phyloP scores from a whole-genome alignment of 2,113 vertebrate genomes.

The Hydropotes inermis region DNA sequence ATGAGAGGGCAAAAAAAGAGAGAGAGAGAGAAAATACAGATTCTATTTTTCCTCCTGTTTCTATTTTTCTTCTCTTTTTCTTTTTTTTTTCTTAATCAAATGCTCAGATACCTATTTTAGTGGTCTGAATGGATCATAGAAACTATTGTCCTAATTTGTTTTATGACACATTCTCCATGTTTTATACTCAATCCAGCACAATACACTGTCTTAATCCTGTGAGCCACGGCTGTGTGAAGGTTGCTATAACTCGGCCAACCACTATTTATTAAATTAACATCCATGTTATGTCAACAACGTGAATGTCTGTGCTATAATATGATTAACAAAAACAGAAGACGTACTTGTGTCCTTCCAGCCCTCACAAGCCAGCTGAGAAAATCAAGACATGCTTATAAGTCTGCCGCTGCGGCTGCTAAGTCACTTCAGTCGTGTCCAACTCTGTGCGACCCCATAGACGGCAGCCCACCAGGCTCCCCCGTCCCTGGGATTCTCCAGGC shows the following conservation, averaged over 20 bases:
- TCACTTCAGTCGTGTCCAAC: no score
- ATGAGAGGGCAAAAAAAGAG: neutral
- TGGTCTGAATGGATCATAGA: neutral
- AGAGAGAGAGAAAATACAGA: neutral
- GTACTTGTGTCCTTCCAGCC: neutral
- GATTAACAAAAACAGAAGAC: neutral
- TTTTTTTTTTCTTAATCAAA: slow-evolving; percentile 48
- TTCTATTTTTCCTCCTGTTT: neutral
- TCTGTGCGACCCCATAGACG: no score
- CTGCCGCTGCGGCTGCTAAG: no score
- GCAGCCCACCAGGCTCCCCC: no score
- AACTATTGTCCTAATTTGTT: slow-evolving; percentile 11
- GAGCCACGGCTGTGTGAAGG: neutral
- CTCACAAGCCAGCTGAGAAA: neutral
- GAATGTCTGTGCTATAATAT: neutral
- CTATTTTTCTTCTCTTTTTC: slow-evolving; percentile 61
- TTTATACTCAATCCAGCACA: neutral
- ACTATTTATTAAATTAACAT: neutral
- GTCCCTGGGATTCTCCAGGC: no score
- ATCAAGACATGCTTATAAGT: neutral
- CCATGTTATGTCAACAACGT: fast-evolving
- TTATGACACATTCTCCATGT: neutral
- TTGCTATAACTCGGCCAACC: neutral
- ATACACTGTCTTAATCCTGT: neutral
- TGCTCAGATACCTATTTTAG: slow-evolving; percentile 23